phyloP scores from a whole-genome alignment of 2,888 invertebrate genomes.

The Apodemia duryi region DNA sequence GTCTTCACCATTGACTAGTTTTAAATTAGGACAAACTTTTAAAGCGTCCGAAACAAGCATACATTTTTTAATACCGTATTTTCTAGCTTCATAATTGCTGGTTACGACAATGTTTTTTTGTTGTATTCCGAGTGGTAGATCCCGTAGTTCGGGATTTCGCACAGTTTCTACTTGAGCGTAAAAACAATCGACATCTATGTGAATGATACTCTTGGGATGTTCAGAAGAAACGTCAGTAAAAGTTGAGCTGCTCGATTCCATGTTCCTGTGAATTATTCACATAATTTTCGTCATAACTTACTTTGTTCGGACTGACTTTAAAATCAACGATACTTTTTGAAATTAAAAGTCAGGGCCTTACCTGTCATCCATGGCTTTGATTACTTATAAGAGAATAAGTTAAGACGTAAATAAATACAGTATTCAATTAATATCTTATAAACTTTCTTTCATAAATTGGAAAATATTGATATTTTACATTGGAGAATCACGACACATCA shows the following conservation, averaged over 20 bases:
- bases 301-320: constrained; percentile 64
- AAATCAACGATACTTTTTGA: constrained; percentile 41
- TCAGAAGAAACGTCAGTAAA: constrained; percentile 55
- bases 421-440: constrained; percentile 45
- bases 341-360: constrained; percentile 48
- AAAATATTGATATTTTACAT: constrained; percentile 72
- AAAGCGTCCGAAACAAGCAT: constrained; percentile 88
- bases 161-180: constrained; percentile 93
- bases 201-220: constrained; percentile 86
- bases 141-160: constrained; percentile 82
- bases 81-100: constrained; percentile 89
- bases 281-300: constrained; percentile 57
- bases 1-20: constrained; percentile 90
- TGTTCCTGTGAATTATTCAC: constrained; percentile 60
- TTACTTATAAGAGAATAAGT: constrained; percentile 54
- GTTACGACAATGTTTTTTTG: constrained; percentile 92
- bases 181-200: constrained; percentile 90
- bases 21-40: constrained; percentile 85
- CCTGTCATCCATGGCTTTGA: constrained; percentile 66
- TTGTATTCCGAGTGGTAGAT: constrained; percentile 87
- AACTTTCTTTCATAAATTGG: constrained; percentile 70
- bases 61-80: constrained; percentile 86
- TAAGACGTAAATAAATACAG: constrained; percentile 51
- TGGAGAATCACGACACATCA: constrained; percentile 77
- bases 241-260: constrained; percentile 70